Conservation (phyloP, 2,113 vertebrate genomes). For the Anthoscopus minutus region DNA sequence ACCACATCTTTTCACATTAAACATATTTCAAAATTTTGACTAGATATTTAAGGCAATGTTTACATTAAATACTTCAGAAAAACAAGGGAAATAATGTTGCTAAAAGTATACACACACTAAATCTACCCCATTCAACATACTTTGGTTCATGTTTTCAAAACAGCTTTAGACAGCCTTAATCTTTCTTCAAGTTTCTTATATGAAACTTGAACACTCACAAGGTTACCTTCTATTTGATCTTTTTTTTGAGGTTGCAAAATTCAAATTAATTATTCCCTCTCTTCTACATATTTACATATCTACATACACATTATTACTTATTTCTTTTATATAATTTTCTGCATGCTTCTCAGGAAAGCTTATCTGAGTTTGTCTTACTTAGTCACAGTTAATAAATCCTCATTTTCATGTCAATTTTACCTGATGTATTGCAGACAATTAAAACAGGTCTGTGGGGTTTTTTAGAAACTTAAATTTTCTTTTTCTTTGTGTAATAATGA, state of each 20-base stretch:
- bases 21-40: not conserved
- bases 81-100: not conserved
- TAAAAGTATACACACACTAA: not conserved
- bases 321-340: not conserved
- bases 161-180: not conserved
- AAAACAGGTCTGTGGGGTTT: not conserved
- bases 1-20: not conserved
- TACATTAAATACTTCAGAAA: not conserved
- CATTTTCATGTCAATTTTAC: not conserved
- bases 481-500: not conserved
- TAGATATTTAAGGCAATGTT: not conserved
- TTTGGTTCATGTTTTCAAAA: not conserved
- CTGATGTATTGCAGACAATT: not conserved
- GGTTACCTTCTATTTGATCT: not conserved
- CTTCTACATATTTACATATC: not conserved
- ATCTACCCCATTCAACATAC: not conserved
- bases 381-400: not conserved
- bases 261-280: not conserved
- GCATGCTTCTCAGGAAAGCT: not conserved
- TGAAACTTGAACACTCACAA: not conserved
- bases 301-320: not conserved
- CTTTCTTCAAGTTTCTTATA: not conserved
- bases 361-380: not conserved
- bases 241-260: not conserved
- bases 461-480: not conserved